A percentile compares a stretch with the other conserved stretches of the same genome.
These are phyloP conservation scores for Cirrhinus mrigala DNA, from an alignment of 2,797 vertebrate species.

Conservation along the genomic window DNA sequence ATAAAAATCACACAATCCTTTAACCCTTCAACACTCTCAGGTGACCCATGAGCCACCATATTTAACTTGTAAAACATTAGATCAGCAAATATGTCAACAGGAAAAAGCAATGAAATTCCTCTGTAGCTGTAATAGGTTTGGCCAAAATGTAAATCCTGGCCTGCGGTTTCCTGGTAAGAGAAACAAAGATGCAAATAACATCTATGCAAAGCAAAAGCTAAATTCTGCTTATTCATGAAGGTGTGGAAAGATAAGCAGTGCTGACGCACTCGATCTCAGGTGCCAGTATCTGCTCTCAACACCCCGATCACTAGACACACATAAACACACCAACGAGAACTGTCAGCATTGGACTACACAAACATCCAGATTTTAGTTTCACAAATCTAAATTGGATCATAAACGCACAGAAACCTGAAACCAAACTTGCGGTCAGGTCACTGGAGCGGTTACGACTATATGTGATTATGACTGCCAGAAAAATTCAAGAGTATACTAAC, in stretches of 20 bases:
- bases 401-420: background rate
- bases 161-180: conserved; percentile 19
- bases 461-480: background rate
- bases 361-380: conserved; percentile 1
- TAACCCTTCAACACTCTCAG: background rate
- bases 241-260: conserved; percentile 40
- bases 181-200: conserved; percentile 57
- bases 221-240: conserved; percentile 51
- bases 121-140: conserved; percentile 3
- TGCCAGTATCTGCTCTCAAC: conserved; percentile 35
- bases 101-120: background rate
- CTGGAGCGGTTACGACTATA: background rate
- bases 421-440: conserved; percentile 9
- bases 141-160: conserved; percentile 29
- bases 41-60: background rate
- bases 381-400: background rate
- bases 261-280: conserved; percentile 35
- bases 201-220: conserved; percentile 44
- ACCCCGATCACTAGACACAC: conserved; percentile 25
- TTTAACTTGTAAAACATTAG: background rate
- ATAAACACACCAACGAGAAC: conserved; percentile 5
- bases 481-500: background rate
- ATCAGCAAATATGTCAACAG: conserved; percentile 14
- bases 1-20: background rate
- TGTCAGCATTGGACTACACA: background rate